phyloP scores from a whole-genome alignment of 1,140 invertebrate species.

The Drosophila lini region DNA sequence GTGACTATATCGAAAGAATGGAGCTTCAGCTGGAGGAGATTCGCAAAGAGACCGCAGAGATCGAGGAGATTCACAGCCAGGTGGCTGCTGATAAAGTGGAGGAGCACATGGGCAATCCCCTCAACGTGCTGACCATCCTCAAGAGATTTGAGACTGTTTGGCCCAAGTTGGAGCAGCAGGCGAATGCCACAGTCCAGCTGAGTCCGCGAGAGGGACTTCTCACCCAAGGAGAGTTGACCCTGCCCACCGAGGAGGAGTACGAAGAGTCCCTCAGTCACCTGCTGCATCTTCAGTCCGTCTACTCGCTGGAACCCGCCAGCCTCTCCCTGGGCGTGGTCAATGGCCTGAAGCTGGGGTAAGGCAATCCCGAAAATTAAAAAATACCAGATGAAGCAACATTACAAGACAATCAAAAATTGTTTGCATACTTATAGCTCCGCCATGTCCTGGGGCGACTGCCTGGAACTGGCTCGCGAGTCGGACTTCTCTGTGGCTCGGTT shows the following conservation, averaged over 20 bases:
- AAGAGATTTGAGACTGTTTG: slow-evolving; percentile 96
- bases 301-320: slow-evolving; percentile 60
- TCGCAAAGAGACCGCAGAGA: slow-evolving; percentile 68
- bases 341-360: slow-evolving; percentile 75
- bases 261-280: slow-evolving; percentile 62
- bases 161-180: slow-evolving; percentile 84
- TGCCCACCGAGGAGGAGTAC: slow-evolving; percentile 72
- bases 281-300: slow-evolving; percentile 70
- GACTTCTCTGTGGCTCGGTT: slow-evolving; percentile 68
- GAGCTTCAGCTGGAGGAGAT: slow-evolving; percentile 47
- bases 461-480: slow-evolving; percentile 70
- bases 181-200: slow-evolving; percentile 35
- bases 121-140: slow-evolving; percentile 98
- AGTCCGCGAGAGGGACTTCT: slow-evolving; percentile 5
- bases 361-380: not conserved
- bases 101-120: slow-evolving; percentile 95
- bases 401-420: slow-evolving; percentile 44
- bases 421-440: slow-evolving; percentile 56
- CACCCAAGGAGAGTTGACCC: slow-evolving; percentile 2
- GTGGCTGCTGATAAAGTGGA: slow-evolving; percentile 90
- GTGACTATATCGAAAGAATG: slow-evolving; percentile 56
- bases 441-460: slow-evolving; percentile 81
- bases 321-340: slow-evolving; percentile 70
- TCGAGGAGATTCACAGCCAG: slow-evolving; percentile 89
- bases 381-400: slow-evolving; percentile 3